Base-by-base conservation (phyloP, 1,140 invertebrate species). In the Eriocheir sinensis region DNA sequence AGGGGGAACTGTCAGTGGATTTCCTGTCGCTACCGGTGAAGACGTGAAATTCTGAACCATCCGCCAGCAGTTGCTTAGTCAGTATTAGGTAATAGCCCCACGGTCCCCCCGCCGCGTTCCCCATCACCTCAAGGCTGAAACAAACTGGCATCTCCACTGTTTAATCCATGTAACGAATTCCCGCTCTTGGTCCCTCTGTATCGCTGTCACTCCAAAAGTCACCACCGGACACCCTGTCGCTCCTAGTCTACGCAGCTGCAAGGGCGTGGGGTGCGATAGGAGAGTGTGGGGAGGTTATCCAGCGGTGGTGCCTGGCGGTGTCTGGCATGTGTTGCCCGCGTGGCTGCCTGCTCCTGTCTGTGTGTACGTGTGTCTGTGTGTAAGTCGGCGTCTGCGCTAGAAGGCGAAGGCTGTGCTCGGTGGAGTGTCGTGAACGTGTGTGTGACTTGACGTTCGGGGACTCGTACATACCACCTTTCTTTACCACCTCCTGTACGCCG, bases 311-410 rank as follows among this genome's bases (percentile, higher is more conserved):
- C 1, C 27, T 72, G n/a, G 60, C 60, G 60, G 60, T n/a, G n/a
- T n/a, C n/a, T 72, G 60, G 60, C 60, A 72, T n/a, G 12, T n/a
- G 12, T n/a, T 1, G 60, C 60, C 17, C 60, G 32, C 38, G 34
- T 85, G 81, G 12, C 12, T 72, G 53, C 36, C 27, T 2, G 81
- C 38, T 36, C 38, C 34, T 85, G 81, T 85, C 30, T 85, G 81
- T 85, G 81, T 27, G 34, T 85, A 72, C 27, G 53, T 72, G 53
- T 72, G 81, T 85, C 30, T 85, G 81, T 85, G 80, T 81, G 81
- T 85, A 38, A 34, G 60, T 80, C 21, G 72, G 90, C 90, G 90
- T 80, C 90, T 91, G 90, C 90, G 90, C 90, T 89, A 32, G 40
- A 32, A 44, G 88, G 30, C 36, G 34, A 41, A 40, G 34, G 30